A percentile compares a stretch with the other conserved stretches of the same genome.
phyloP scores from a whole-genome alignment of 2,113 vertebrate genomes.

The Plecotus auritus region DNA sequence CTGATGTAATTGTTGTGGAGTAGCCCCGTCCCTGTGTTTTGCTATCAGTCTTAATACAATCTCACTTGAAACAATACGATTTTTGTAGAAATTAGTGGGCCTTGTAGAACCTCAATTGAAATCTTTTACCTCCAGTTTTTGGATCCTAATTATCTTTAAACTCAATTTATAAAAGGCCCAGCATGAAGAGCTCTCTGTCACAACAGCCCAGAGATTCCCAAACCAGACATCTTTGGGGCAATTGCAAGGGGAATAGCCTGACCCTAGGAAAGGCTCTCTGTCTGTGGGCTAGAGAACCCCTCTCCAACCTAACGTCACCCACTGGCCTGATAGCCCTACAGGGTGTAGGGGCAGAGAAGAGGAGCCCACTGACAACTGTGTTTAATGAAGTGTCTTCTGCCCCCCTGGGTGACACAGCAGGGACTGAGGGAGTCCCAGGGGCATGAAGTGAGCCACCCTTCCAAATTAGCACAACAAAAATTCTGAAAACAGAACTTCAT shows the following conservation, averaged over 20 bases:
- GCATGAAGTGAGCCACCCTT: not conserved
- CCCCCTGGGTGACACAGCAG: accelerated
- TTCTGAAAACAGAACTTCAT: not conserved
- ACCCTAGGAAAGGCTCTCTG: not conserved
- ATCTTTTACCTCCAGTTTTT: not conserved
- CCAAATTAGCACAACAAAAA: not conserved
- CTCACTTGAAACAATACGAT: not conserved
- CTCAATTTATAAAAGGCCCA: not conserved
- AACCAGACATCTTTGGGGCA: not conserved
- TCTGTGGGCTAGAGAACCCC: not conserved
- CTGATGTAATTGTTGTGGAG: not conserved
- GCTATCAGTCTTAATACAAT: not conserved
- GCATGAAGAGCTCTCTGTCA: not conserved
- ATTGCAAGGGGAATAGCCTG: not conserved
- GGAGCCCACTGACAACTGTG: not conserved
- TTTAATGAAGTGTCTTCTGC: not conserved
- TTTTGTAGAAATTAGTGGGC: not conserved
- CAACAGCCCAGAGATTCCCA: not conserved
- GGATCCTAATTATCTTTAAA: not conserved
- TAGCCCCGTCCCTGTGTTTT: not conserved
- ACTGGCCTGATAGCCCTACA: not conserved
- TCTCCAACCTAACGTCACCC: not conserved
- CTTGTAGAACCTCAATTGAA: not conserved
- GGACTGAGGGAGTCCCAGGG: not conserved
- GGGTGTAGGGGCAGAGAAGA: not conserved